Conservation (phyloP, 2,113 vertebrate genomes). For the Oostethus manadensis region DNA sequence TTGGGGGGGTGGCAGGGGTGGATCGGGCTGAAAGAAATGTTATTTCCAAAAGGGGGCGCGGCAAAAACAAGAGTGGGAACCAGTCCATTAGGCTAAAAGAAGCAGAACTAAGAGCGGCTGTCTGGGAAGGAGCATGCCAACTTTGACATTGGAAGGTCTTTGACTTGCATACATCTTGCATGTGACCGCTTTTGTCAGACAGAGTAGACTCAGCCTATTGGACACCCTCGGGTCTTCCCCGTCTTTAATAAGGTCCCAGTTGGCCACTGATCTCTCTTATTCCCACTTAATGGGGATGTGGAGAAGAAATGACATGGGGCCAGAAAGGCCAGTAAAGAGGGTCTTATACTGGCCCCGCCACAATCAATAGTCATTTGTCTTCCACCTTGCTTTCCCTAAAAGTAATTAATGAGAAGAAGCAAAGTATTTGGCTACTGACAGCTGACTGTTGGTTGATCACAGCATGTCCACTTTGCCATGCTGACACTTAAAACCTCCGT, state of each 20-base stretch:
- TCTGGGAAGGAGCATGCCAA: slow-evolving; percentile 11
- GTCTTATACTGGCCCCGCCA: slow-evolving; percentile 49
- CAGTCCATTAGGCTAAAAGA: no score
- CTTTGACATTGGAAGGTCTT: slow-evolving; percentile 31
- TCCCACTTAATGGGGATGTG: slow-evolving; percentile 62
- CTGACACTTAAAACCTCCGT: slow-evolving; percentile 61
- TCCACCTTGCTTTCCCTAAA: slow-evolving; percentile 53
- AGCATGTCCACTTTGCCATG: slow-evolving; percentile 42
- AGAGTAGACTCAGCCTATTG: slow-evolving; percentile 41
- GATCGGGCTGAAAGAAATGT: no score
- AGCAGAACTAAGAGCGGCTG: slow-evolving; percentile 28
- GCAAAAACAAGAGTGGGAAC: no score
- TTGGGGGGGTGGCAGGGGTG: no score
- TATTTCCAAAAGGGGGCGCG: no score
- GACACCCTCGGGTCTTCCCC: slow-evolving; percentile 37
- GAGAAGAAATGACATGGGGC: slow-evolving; percentile 64
- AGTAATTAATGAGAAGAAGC: slow-evolving; percentile 68
- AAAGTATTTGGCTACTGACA: slow-evolving; percentile 61
- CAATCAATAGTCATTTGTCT: slow-evolving; percentile 71
- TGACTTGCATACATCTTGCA: slow-evolving; percentile 24
- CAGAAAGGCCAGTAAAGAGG: slow-evolving; percentile 53
- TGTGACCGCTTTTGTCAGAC: slow-evolving; percentile 23
- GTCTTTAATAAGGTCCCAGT: slow-evolving; percentile 61
- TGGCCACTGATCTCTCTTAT: slow-evolving; percentile 64
- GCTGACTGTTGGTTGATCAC: slow-evolving; percentile 61